phyloP scores from a whole-genome alignment of 2,888 invertebrate species.

The Cylloceria caligata region DNA sequence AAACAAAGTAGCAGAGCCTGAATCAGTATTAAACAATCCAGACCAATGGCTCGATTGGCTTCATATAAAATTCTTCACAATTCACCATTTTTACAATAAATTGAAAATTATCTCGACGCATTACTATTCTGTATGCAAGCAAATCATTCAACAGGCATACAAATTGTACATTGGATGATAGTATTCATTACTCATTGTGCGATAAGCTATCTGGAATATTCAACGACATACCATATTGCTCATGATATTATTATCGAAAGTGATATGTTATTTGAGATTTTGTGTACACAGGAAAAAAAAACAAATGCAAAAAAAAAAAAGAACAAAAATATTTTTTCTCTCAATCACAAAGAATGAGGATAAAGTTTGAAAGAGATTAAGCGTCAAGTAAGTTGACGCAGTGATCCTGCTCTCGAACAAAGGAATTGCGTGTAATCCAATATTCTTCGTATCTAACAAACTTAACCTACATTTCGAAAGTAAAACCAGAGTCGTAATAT shows the following conservation, averaged over 20 bases:
- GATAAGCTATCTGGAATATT: slow-evolving; percentile 51
- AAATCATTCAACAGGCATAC: neutral
- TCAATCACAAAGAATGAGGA: too few relatives aligned
- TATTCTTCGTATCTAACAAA: slow-evolving; percentile 30
- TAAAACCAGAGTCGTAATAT: slow-evolving; percentile 12
- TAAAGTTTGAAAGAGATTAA: neutral
- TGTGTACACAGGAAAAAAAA: neutral
- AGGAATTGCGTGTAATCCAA: slow-evolving; percentile 49
- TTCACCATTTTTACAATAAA: neutral
- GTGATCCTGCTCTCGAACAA: slow-evolving; percentile 23
- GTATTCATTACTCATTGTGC: slow-evolving; percentile 27
- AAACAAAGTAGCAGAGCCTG: slow-evolving; percentile 21
- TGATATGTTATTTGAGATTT: slow-evolving; percentile 6
- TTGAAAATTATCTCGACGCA: neutral
- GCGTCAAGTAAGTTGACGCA: neutral
- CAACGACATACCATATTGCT: slow-evolving; percentile 8
- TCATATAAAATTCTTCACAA: neutral
- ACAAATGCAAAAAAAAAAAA: slow-evolving; percentile 9
- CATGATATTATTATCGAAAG: neutral
- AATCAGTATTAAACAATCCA: too few relatives aligned
- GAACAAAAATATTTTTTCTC: neutral
- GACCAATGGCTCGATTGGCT: neutral
- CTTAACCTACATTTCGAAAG: slow-evolving; percentile 30
- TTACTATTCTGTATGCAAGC: neutral
- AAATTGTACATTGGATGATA: neutral